These are phyloP conservation scores for Platorchestia sp. DNA, from an alignment of 1,140 invertebrate genomes.

Conservation along the genomic window DNA sequence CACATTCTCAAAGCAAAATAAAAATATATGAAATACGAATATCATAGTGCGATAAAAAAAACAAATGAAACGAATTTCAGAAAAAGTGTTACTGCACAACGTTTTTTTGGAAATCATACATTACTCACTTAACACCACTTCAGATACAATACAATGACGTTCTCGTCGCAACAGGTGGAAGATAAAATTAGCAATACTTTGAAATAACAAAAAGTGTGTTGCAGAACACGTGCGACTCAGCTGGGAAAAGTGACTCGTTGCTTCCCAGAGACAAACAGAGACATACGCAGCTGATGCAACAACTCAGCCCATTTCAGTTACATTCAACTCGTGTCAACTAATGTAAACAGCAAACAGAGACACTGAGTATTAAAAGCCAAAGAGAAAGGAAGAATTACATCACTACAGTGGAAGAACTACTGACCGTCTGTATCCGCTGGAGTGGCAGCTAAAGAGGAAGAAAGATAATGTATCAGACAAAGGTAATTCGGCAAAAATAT, in stretches of 20 bases:
- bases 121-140: neutral
- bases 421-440: conserved; percentile 55
- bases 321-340: neutral
- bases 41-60: neutral
- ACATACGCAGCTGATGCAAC: neutral
- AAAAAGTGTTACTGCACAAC: neutral
- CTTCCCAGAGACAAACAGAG: too few relatives aligned
- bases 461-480: conserved; percentile 20
- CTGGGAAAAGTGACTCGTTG: neutral
- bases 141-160: neutral
- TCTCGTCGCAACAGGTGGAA: neutral
- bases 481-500: neutral
- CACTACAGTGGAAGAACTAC: too few relatives aligned
- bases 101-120: neutral
- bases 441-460: conserved; percentile 35
- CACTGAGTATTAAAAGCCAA: neutral
- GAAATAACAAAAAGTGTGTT: neutral
- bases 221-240: neutral
- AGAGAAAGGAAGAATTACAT: neutral
- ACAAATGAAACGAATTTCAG: neutral
- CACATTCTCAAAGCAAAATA: neutral
- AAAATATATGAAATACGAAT: neutral
- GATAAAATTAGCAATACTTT: neutral
- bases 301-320: neutral
- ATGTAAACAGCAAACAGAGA: neutral